Base-by-base conservation (phyloP, 2,113 vertebrate species). In the Mugil cephalus region DNA sequence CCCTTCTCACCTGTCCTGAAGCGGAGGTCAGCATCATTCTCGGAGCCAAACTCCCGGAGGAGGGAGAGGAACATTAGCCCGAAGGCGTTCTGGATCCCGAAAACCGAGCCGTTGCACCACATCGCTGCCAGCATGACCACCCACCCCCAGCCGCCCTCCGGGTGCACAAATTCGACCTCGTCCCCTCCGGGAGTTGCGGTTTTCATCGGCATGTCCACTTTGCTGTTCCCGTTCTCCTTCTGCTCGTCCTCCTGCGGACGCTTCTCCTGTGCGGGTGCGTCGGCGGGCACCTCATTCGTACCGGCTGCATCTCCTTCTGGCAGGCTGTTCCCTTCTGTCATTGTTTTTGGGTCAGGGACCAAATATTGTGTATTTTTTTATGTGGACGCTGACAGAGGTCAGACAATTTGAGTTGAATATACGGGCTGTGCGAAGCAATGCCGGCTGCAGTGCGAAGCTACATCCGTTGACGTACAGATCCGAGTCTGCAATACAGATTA, bases 51-150 rank as follows among this genome's bases (percentile, higher is more conserved):
- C 89, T 95, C 94, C 6, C 80, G 8, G 13, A 97, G 93, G 55
- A 99, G 93, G 47, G 90, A 93, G 45, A 96, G 89, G 90, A 96
- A 98, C 21, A 99, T 91, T 24, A 99, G 88, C 1, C 97, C 98
- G 83, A 96, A 97, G 0, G 97, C 91, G 90, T 98, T 99, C 93
- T 99, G 98, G 94, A 99, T 97, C 36, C 97, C 98, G 72, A 99
- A 98, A 63, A 99, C 96, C 4, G 98, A 93, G 12, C 98, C 98
- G 84, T 99, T 99, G 76, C 97, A 99, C 98, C 98, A 99, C 97
- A 98, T 98, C 79, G 98, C 93, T 6, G 97, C 94, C 83, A 99
- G 87, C 97, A 99, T 98, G 87, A 99, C 97, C 62, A 98, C 18
- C 98, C 98, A 99, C 4, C 98, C 97, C 97, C 97, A 98, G 89